A percentile compares a stretch with the other conserved stretches of the same genome.
Evolutionary conservation across 2,888 invertebrate genomes (phyloP).

Genomic region (Machimus atricapillus): DNA sequence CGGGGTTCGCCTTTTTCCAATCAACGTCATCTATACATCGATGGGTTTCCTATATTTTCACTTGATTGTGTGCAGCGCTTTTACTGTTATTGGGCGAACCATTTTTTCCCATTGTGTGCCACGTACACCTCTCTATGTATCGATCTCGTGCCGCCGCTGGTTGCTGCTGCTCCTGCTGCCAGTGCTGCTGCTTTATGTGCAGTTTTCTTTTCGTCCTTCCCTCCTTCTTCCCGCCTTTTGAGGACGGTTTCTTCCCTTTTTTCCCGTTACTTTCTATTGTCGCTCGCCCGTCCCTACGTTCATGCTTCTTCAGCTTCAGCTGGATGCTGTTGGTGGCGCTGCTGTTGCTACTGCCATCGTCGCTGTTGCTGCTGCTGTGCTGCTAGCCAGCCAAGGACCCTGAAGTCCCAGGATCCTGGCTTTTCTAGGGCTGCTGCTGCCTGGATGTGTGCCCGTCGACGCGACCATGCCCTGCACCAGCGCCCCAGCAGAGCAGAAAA

Average conservation of each 20-base stretch:
- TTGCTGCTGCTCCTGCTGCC: background rate
- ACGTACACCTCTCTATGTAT: conserved; percentile 31
- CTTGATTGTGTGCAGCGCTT: conserved; percentile 41
- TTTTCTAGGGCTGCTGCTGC: background rate
- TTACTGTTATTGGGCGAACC: conserved; percentile 35
- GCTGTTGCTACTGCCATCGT: background rate
- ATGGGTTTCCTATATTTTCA: conserved; percentile 46
- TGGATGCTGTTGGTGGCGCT: background rate
- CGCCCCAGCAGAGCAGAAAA: background rate
- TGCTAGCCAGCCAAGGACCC: background rate
- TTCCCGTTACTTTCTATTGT: background rate
- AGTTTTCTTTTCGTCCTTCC: background rate
- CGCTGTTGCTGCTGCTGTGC: background rate
- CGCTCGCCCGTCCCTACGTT: background rate
- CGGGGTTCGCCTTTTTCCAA: conserved; percentile 46
- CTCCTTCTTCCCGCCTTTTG: background rate
- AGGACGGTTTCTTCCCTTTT: background rate
- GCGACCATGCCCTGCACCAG: background rate
- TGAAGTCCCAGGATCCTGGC: background rate
- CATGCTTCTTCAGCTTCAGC: background rate
- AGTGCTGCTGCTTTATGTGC: background rate
- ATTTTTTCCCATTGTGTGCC: conserved; percentile 38
- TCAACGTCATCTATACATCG: conserved; percentile 48
- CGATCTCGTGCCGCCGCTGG: background rate
- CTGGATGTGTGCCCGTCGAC: background rate